Evolutionary conservation across 2,797 vertebrate species (phyloP).

Genomic region (Pipistrellus pygmaeus): DNA sequence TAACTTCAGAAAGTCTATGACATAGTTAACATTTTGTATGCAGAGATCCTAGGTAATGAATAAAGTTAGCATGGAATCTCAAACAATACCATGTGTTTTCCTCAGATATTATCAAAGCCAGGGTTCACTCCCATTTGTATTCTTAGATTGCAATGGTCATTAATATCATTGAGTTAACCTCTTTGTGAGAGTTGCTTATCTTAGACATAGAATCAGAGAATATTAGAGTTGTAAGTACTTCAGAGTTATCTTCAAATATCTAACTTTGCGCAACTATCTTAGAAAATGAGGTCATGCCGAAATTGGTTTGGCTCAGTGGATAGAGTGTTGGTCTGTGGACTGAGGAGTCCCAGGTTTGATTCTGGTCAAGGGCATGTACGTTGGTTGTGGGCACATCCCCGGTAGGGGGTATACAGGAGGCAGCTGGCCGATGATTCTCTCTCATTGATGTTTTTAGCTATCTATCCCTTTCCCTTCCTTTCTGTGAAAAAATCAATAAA

Average conservation of each 20-base stretch:
- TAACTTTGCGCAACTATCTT: background rate
- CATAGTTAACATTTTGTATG: background rate
- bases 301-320: too few relatives aligned
- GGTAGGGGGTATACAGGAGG: too few relatives aligned
- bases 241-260: background rate
- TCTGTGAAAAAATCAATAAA: too few relatives aligned
- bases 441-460: too few relatives aligned
- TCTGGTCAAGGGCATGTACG: too few relatives aligned
- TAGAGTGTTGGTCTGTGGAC: too few relatives aligned
- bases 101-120: background rate
- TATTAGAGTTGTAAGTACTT: background rate
- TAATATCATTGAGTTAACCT: background rate
- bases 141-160: conserved; percentile 4
- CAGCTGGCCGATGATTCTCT: too few relatives aligned
- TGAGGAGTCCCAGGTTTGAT: too few relatives aligned
- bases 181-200: background rate
- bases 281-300: background rate
- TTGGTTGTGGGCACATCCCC: too few relatives aligned
- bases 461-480: too few relatives aligned
- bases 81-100: background rate
- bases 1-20: background rate
- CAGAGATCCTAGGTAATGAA: background rate
- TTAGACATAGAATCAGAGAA: background rate
- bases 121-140: background rate
- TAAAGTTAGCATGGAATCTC: background rate